These are phyloP conservation scores for Leucoptera coffeella DNA, from an alignment of 2,888 invertebrate species.

Conservation along the genomic window DNA sequence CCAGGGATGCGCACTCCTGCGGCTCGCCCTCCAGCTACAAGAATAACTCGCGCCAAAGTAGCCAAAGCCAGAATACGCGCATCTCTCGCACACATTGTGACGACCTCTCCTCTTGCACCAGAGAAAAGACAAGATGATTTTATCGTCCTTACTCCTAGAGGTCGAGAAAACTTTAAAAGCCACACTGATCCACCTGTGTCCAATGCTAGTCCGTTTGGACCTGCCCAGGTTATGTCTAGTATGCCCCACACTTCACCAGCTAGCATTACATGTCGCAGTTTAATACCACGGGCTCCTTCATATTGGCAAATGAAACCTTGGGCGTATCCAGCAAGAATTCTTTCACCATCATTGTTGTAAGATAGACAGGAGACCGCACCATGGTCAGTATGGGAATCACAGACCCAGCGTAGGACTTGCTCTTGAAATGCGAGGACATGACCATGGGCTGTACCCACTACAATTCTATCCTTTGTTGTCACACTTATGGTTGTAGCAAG, in stretches of 20 bases:
- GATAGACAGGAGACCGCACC: conserved; percentile 78
- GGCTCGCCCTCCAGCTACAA: conserved; percentile 36
- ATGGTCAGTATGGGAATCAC: conserved; percentile 59
- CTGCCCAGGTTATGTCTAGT: conserved; percentile 39
- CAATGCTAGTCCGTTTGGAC: conserved; percentile 47
- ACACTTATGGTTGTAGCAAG: conserved; percentile 78
- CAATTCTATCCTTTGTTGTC: conserved; percentile 63
- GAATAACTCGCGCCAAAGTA: conserved; percentile 78
- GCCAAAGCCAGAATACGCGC: conserved; percentile 80
- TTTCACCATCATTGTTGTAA: conserved; percentile 80
- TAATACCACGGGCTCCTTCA: conserved; percentile 65
- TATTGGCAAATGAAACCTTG: conserved; percentile 89
- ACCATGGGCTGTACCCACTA: conserved; percentile 93
- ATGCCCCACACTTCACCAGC: conserved; percentile 45
- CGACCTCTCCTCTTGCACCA: conserved; percentile 92
- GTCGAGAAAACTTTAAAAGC: conserved; percentile 82
- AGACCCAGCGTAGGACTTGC: conserved; percentile 87
- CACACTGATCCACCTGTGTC: conserved; percentile 96
- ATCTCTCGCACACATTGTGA: conserved; percentile 35
- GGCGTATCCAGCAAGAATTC: conserved; percentile 68
- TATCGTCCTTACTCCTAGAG: conserved; percentile 82
- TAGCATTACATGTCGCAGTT: conserved; percentile 35
- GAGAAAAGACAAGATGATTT: conserved; percentile 93
- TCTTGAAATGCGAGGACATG: conserved; percentile 69
- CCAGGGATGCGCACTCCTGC: conserved; percentile 60